Evolutionary conservation across 2,888 invertebrate genomes (phyloP).

Genomic region (Drosophila flavopinicola): DNA sequence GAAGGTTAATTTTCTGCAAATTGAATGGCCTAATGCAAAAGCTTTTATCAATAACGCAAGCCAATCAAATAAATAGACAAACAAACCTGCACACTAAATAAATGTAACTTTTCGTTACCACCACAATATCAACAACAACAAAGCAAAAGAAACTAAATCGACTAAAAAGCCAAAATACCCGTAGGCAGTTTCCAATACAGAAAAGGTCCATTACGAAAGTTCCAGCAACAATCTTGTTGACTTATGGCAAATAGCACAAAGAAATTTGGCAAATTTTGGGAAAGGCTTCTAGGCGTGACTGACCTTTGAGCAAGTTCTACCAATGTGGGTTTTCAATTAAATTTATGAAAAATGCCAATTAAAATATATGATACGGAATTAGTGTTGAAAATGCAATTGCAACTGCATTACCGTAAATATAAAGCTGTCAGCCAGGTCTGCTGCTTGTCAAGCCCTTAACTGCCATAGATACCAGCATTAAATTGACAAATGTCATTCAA

Average conservation of each 20-base stretch:
- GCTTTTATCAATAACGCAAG: conserved; percentile 55
- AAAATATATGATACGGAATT: conserved; percentile 6
- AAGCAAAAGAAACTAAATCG: conserved; percentile 27
- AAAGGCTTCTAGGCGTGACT: conserved; percentile 22
- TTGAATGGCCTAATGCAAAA: conserved; percentile 43
- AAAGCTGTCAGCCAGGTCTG: conserved; percentile 27
- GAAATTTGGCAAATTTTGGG: conserved; percentile 6
- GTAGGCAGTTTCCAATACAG: conserved; percentile 17
- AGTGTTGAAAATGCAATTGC: conserved; percentile 36
- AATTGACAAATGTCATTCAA: conserved; percentile 69
- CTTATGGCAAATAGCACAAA: conserved; percentile 47
- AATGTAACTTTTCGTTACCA: conserved; percentile 52
- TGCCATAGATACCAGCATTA: conserved; percentile 40
- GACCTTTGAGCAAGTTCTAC: conserved; percentile 21
- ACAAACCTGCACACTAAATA: conserved; percentile 64
- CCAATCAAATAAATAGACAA: conserved; percentile 75
- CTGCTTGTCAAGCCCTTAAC: conserved; percentile 8
- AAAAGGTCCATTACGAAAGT: conserved; percentile 27
- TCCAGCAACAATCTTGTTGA: conserved; percentile 46
- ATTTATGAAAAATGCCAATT: conserved; percentile 45
- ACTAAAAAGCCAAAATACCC: conserved; percentile 35
- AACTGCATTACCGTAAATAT: conserved; percentile 38
- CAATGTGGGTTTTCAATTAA: conserved; percentile 56
- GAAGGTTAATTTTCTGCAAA: conserved; percentile 29
- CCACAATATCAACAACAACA: conserved; percentile 9